Base-by-base conservation (phyloP, 2,888 invertebrate genomes). In the Crocallis elinguaria region DNA sequence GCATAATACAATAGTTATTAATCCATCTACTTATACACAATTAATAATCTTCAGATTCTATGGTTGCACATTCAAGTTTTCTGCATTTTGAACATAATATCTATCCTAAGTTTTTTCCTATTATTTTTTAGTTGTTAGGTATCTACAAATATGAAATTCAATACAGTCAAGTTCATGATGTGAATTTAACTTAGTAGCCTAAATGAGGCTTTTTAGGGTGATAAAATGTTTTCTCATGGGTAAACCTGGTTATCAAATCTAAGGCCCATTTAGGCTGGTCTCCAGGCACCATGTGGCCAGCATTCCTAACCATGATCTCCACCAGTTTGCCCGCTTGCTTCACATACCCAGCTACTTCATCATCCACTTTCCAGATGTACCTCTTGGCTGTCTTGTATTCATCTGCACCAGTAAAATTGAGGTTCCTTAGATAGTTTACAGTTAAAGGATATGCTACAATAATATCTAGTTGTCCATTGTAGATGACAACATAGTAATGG, bases 391-490 rank as follows among this genome's bases (percentile, higher is more conserved):
- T 88, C 69, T 93, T 94, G 79, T 96, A 97, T 1, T 93, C 90
- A 2, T 92, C 92, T 0, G 94, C 87, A 0, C 93, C 94, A 14
- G 88, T 92, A 87, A 97, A 97, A 35, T 94, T 92, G 0, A 97
- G 87, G 43, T 94, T 92, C 60, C 93, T 91, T 21, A 98, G 84
- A 79, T 96, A 97, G 75, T 95, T 95, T 13, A 95, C 93, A 0
- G 98, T 98, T 41, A 97, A 77, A 0, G 97, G 97, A 82, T 97
- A 97, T 0, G 97, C 97, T 0, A 98, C 96, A 60, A 98, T 97
- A 9, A 98, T 95, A 79, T 98, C 98, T 60, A 98, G 79, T 75
- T 98, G 98, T 0, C 98, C 98, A 75, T 95, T 98, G 79, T 98
- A 98, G 55, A 98, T 93, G 35, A 98, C 92, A 11, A 97, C 94